These are phyloP conservation scores for Enteromius fasciolatus DNA, from an alignment of 2,797 vertebrate genomes.

Conservation along the genomic window DNA sequence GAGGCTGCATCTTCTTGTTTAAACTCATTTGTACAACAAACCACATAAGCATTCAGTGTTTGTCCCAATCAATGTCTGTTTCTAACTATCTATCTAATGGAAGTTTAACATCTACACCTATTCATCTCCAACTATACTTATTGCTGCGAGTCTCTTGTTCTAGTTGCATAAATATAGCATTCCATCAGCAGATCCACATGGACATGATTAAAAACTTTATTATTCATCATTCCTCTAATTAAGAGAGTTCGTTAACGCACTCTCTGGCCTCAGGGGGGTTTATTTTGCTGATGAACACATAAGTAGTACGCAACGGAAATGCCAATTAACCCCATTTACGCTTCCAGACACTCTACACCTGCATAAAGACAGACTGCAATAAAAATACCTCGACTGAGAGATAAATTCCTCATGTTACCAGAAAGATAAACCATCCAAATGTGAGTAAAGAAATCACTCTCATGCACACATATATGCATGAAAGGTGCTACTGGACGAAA, in stretches of 20 bases:
- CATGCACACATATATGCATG: background rate
- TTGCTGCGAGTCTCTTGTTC: slow-evolving; percentile 35
- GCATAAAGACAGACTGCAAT: slow-evolving; percentile 36
- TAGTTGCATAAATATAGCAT: slow-evolving; percentile 33
- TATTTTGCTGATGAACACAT: slow-evolving; percentile 64
- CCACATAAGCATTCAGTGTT: slow-evolving; percentile 11
- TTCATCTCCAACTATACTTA: slow-evolving; percentile 33
- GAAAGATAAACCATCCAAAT: background rate
- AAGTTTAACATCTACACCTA: background rate
- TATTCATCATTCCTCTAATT: slow-evolving; percentile 64
- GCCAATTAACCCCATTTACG: slow-evolving; percentile 64
- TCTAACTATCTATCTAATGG: background rate
- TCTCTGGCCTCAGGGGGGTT: slow-evolving; percentile 55
- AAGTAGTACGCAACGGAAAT: slow-evolving; percentile 54
- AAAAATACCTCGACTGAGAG: slow-evolving; percentile 22
- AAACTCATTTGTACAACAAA: slow-evolving; percentile 26
- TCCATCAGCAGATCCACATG: slow-evolving; percentile 44
- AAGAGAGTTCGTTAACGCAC: slow-evolving; percentile 60
- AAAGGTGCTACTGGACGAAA: background rate
- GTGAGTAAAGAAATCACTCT: too few species aligned
- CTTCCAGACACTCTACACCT: slow-evolving; percentile 47
- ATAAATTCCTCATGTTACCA: background rate
- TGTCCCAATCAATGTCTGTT: background rate
- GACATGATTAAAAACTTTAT: slow-evolving; percentile 54
- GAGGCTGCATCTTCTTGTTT: slow-evolving; percentile 18